phyloP scores from a whole-genome alignment of 2,888 invertebrate species.

The Caenorhabditis afra region DNA sequence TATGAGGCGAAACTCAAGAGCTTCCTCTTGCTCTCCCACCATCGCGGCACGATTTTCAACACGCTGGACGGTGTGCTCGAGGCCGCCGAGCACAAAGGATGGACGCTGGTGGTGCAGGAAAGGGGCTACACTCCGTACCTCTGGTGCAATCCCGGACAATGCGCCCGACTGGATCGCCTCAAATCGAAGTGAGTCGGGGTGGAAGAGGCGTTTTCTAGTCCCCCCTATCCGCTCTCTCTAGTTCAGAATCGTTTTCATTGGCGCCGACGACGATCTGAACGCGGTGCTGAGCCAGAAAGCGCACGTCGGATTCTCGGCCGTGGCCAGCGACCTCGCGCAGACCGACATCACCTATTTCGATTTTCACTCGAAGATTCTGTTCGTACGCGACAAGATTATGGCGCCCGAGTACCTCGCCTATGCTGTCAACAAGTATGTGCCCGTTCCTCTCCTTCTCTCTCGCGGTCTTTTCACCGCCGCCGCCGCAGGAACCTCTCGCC shows the following conservation, averaged over 20 bases:
- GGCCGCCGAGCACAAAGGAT: slow-evolving; percentile 57
- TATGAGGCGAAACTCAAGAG: slow-evolving; percentile 64
- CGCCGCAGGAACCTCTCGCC: too few relatives aligned
- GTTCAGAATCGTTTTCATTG: slow-evolving; percentile 42
- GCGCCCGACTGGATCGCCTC: slow-evolving; percentile 46
- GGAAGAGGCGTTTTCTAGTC: background rate
- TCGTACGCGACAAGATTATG: slow-evolving; percentile 58
- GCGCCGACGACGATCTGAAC: slow-evolving; percentile 53
- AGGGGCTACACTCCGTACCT: slow-evolving; percentile 61
- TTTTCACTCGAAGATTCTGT: slow-evolving; percentile 50
- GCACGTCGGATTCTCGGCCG: slow-evolving; percentile 57
- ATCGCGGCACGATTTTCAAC: slow-evolving; percentile 62
- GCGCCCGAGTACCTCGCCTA: slow-evolving; percentile 63
- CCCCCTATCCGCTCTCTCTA: too few relatives aligned
- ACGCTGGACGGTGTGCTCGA: slow-evolving; percentile 63
- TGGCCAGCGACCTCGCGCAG: slow-evolving; percentile 57
- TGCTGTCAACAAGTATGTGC: slow-evolving; percentile 57
- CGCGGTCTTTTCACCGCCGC: background rate
- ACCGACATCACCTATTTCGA: slow-evolving; percentile 48
- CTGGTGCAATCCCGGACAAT: slow-evolving; percentile 59
- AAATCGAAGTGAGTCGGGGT: slow-evolving; percentile 30
- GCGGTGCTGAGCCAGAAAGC: slow-evolving; percentile 27
- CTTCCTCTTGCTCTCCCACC: slow-evolving; percentile 62
- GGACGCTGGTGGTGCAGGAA: slow-evolving; percentile 63
- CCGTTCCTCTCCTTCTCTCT: background rate